Percentiles rank a stretch among this genome's conserved stretches.
Conservation (phyloP, 2,797 vertebrate genomes). For the Sebastes taczanowskii region DNA sequence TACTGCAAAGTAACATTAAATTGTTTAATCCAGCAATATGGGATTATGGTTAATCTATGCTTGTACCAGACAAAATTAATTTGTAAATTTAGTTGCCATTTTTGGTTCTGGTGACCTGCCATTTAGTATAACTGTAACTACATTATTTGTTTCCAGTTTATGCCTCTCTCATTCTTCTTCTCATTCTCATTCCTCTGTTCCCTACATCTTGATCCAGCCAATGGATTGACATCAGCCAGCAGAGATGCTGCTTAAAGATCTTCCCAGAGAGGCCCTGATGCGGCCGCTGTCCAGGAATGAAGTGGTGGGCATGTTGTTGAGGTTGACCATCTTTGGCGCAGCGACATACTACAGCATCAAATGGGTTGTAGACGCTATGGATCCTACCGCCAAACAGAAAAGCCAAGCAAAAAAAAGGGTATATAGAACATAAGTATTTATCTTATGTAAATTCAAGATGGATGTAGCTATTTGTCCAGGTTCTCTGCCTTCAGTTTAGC, state of each 20-base stretch:
- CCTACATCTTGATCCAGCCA: conserved; percentile 30
- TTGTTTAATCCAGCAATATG: background rate
- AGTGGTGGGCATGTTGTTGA: conserved; percentile 81
- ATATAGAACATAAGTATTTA: background rate
- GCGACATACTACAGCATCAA: conserved; percentile 86
- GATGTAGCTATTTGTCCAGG: background rate
- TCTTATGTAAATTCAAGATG: background rate
- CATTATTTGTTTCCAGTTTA: background rate
- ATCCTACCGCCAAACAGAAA: conserved; percentile 85
- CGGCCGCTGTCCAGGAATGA: conserved; percentile 82
- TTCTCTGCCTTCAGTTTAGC: background rate
- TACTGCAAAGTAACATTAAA: background rate
- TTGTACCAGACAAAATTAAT: background rate
- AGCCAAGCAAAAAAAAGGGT: conserved; percentile 85
- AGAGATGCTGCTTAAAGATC: conserved; percentile 80
- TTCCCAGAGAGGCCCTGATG: conserved; percentile 81
- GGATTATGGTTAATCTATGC: background rate
- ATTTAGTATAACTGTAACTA: background rate
- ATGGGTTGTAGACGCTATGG: conserved; percentile 85
- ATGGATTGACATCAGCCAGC: conserved; percentile 68
- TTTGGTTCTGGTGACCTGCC: background rate
- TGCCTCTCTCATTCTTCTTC: background rate
- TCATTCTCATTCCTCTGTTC: background rate
- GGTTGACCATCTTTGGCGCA: conserved; percentile 84
- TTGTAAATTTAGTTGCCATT: background rate